phyloP scores from a whole-genome alignment of 2,797 vertebrate genomes.

The Miichthys miiuy region DNA sequence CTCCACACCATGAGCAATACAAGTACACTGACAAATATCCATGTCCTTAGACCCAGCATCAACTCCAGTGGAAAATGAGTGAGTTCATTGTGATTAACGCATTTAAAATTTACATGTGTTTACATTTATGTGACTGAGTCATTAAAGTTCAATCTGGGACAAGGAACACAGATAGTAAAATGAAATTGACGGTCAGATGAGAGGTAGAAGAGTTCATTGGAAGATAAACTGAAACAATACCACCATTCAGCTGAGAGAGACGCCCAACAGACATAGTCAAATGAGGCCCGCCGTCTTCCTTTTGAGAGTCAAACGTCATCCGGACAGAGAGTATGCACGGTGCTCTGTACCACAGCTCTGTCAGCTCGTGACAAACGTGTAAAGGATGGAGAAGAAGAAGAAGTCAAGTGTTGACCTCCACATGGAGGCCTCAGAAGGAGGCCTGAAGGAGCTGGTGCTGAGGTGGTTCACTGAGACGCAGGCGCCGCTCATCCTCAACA shows the following conservation, averaged over 20 bases:
- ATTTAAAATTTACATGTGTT: not conserved
- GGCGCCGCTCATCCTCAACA: conserved; percentile 74
- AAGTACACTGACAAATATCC: too few relatives aligned
- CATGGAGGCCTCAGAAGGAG: conserved; percentile 48
- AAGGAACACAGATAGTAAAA: conserved; percentile 67
- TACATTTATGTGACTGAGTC: not conserved
- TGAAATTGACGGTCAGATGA: not conserved
- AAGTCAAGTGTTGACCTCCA: not conserved
- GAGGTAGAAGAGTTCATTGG: not conserved
- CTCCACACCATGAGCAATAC: not conserved
- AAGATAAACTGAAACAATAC: conserved; percentile 73
- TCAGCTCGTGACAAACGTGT: not conserved
- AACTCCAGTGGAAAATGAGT: too few relatives aligned
- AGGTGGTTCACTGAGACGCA: conserved; percentile 87
- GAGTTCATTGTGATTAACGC: not conserved
- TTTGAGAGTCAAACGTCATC: not conserved
- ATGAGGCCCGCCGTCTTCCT: conserved; percentile 73
- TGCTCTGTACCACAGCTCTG: not conserved
- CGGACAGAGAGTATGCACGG: not conserved
- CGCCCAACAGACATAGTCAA: conserved; percentile 81
- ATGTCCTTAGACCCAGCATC: too few relatives aligned
- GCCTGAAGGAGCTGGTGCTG: conserved; percentile 82
- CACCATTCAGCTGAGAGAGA: conserved; percentile 62
- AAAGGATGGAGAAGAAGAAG: conserved; percentile 46
- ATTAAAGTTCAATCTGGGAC: conserved; percentile 45